Base-by-base conservation (phyloP, 1,140 invertebrate genomes). In the Nixonia krombeini region DNA sequence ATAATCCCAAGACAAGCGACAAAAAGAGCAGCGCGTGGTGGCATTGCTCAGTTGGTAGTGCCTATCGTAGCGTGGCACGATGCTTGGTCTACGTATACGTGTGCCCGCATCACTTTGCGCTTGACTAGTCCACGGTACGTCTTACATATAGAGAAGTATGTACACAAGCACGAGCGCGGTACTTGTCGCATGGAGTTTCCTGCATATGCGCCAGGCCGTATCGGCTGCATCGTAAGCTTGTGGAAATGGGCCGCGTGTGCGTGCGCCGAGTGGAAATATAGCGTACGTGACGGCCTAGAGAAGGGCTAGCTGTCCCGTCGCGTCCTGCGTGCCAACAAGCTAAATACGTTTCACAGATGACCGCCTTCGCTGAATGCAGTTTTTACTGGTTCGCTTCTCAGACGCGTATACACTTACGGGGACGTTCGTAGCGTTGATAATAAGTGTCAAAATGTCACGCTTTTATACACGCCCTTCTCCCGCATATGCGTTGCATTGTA, bases 271-370 rank as follows among this genome's bases (percentile, higher is more conserved):
- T 44, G 42, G 15, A 51, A 16, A 10, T 29, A 25, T 12, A 35
- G 29, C 40, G 38, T 53, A 57, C 45, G 44, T 62, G 64, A 51
- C 15, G 57, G 49, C 45, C 38, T 16, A 25, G 52, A 46, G 51
- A 45, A 61, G 71, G 70, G 65, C 70, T 71, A 44, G 74, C 57
- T 67, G 72, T 77, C 81, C 81, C 79, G 77, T 82, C 63, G 79
- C 52, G 78, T 74, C 74, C 59, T 81, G 79, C 84, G 70, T 84
- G 76, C 78, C 83, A 84, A 84, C 82, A 84, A 82, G 80, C 77
- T 84, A 85, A 85, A 84, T 77, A 73, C 73, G 82, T 84, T 85
- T 84, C 79, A 85, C 83, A 80, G 81, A 80, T 81, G 80, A 79
- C 76, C 82, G 83, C 82, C 80, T 82, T 29, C 42, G 45, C 33